A percentile compares a stretch with the other conserved stretches of the same genome.
phyloP scores from a whole-genome alignment of 2,113 vertebrate species.

The Pithys albifrons region DNA sequence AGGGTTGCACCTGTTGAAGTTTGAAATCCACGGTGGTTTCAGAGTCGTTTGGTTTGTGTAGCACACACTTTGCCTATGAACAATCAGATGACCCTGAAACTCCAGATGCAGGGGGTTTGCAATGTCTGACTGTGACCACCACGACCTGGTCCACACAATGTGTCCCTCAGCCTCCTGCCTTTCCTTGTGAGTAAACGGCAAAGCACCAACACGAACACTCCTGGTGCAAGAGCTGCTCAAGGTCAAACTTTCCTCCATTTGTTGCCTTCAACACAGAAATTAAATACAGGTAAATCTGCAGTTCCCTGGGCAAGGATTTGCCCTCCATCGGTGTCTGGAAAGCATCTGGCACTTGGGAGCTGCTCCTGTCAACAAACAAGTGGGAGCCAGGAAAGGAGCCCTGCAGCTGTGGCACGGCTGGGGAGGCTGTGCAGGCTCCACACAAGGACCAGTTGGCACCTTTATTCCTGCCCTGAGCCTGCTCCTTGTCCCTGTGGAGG shows the following conservation, averaged over 20 bases:
- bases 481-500: background rate
- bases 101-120: background rate
- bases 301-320: background rate
- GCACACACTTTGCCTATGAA: accelerated
- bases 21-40: background rate
- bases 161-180: background rate
- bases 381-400: background rate
- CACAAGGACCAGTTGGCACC: background rate
- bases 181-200: background rate
- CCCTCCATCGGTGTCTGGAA: background rate
- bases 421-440: background rate
- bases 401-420: background rate
- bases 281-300: background rate
- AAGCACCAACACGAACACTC: background rate
- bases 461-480: background rate
- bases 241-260: background rate
- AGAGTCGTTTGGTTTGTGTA: accelerated
- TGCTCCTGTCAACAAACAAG: background rate
- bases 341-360: background rate
- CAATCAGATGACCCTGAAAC: background rate
- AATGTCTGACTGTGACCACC: background rate
- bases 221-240: background rate
- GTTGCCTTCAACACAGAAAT: background rate
- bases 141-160: accelerated
- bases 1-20: background rate